These are phyloP conservation scores for Taenioides sp. DNA, from an alignment of 2,797 vertebrate genomes.

Conservation along the genomic window DNA sequence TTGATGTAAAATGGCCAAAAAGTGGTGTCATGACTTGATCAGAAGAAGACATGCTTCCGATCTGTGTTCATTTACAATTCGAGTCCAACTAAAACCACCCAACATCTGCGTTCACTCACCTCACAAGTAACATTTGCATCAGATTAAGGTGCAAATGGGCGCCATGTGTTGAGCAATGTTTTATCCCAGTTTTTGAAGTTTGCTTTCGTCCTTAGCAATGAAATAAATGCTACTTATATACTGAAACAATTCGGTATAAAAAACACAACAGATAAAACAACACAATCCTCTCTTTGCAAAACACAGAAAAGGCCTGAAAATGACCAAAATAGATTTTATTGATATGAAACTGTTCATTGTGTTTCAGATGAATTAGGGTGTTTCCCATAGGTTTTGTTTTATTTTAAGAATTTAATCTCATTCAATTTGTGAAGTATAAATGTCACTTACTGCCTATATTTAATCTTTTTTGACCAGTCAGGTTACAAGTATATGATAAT, in stretches of 20 bases:
- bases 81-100: conserved; percentile 36
- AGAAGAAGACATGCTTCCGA: conserved; percentile 34
- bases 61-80: conserved; percentile 29
- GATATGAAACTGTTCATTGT: not conserved
- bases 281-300: too few species aligned
- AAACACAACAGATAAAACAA: not conserved
- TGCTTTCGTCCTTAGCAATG: not conserved
- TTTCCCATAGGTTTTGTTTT: too few species aligned
- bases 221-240: not conserved
- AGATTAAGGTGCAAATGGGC: conserved; percentile 3
- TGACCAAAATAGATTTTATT: not conserved
- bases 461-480: too few species aligned
- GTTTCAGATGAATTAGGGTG: not conserved
- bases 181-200: conserved; percentile 1
- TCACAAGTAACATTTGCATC: conserved; percentile 3
- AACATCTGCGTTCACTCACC: conserved; percentile 37
- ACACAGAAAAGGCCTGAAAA: too few species aligned
- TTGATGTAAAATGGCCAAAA: conserved; percentile 32
- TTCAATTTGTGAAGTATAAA: too few species aligned
- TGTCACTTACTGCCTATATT: too few species aligned
- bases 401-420: too few species aligned
- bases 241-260: not conserved
- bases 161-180: conserved; percentile 1
- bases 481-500: too few species aligned
- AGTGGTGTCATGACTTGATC: conserved; percentile 48